Evolutionary conservation across 2,113 vertebrate genomes (phyloP).

Genomic region (Petroica traversi): DNA sequence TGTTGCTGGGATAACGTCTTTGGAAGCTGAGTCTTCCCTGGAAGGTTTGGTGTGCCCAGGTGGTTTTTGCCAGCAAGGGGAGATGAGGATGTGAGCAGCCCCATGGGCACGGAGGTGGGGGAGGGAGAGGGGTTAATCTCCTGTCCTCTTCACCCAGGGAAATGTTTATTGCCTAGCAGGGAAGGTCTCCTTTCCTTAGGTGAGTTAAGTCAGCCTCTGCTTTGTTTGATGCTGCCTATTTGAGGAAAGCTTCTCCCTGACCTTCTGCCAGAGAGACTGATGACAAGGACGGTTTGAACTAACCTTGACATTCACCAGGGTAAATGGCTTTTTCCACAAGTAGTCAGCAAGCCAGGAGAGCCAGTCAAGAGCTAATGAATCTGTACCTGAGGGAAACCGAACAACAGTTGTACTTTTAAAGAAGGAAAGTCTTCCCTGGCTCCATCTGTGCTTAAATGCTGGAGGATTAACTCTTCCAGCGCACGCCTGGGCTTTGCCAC

Average conservation of each 20-base stretch:
- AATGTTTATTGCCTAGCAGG: constrained; percentile 78
- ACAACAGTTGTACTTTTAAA: constrained; percentile 80
- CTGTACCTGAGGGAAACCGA: constrained; percentile 79
- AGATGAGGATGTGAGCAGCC: neutral
- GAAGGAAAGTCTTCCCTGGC: constrained; percentile 31
- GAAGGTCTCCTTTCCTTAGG: constrained; percentile 74
- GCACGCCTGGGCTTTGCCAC: fast-evolving
- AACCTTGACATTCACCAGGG: constrained; percentile 96
- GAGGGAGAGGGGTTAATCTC: constrained; percentile 69
- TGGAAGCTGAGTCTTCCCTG: neutral
- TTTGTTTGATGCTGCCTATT: constrained; percentile 87
- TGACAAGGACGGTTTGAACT: constrained; percentile 88
- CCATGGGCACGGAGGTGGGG: neutral
- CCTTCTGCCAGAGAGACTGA: constrained; percentile 91
- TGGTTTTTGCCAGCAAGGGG: neutral
- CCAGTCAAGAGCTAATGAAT: constrained; percentile 86
- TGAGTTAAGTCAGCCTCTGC: constrained; percentile 82
- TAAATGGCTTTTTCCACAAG: constrained; percentile 92
- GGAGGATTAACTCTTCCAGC: constrained; percentile 45
- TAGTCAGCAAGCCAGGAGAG: constrained; percentile 86
- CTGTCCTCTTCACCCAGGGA: constrained; percentile 66
- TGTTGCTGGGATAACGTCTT: neutral
- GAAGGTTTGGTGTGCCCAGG: neutral
- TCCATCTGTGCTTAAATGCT: constrained; percentile 29
- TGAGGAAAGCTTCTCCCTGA: constrained; percentile 88